Percentiles rank a stretch among this genome's conserved stretches.
These are phyloP conservation scores for Peucedramus taeniatus DNA, from an alignment of 2,113 vertebrate species.

Conservation along the genomic window DNA sequence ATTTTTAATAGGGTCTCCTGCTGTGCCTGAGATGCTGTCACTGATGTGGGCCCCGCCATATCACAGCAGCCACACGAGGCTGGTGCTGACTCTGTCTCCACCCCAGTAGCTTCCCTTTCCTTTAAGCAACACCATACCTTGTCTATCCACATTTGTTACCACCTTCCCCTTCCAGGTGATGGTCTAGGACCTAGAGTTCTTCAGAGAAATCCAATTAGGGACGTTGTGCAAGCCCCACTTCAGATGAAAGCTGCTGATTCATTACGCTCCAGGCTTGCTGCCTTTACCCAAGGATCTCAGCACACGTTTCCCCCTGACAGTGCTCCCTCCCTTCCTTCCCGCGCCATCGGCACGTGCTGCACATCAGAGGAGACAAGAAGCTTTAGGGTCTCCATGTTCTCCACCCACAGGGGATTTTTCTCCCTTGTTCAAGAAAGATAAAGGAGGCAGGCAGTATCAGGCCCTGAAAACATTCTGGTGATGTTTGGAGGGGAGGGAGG, in stretches of 20 bases:
- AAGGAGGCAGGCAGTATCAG: not conserved
- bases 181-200: not conserved
- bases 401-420: not conserved
- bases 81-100: not conserved
- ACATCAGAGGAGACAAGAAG: not conserved
- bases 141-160: not conserved
- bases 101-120: not conserved
- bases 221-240: not conserved
- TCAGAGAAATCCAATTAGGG: not conserved
- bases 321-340: not conserved
- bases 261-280: not conserved
- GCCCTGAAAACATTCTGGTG: not conserved
- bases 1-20: not conserved
- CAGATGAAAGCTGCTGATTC: not conserved
- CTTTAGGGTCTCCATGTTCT: not conserved
- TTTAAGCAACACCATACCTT: not conserved
- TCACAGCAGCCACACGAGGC: not conserved
- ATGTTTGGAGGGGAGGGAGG: not conserved
- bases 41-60: rapidly evolving
- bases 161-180: not conserved
- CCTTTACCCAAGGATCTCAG: not conserved
- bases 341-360: rapidly evolving
- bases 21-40: not conserved
- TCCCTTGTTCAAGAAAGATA: not conserved
- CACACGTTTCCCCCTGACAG: rapidly evolving